phyloP scores from a whole-genome alignment of 2,113 vertebrate genomes.

The Crotophaga sulcirostris region DNA sequence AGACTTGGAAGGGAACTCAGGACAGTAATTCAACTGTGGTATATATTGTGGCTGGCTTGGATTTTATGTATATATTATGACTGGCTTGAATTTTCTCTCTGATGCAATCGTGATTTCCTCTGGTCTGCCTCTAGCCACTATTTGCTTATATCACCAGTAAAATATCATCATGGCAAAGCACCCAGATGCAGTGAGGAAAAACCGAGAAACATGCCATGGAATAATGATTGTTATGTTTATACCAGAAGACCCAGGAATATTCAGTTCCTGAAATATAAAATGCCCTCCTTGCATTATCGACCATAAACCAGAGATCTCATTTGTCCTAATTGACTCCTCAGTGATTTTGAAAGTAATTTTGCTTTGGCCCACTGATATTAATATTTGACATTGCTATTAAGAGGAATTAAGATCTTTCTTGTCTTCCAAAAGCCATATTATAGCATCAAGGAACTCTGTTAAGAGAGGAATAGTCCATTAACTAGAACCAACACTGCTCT shows the following conservation, averaged over 20 bases:
- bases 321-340: background rate
- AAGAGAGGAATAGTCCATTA: background rate
- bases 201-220: background rate
- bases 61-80: background rate
- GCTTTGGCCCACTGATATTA: background rate
- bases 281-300: fast-evolving
- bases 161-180: background rate
- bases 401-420: background rate
- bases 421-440: background rate
- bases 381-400: background rate
- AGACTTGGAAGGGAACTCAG: background rate
- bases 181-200: background rate
- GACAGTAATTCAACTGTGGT: background rate
- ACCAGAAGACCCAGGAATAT: background rate
- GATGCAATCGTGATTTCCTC: background rate
- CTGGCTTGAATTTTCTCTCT: background rate
- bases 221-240: background rate
- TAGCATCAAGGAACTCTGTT: background rate
- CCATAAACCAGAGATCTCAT: background rate
- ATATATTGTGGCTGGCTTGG: background rate
- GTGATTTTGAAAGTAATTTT: background rate
- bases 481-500: background rate
- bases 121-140: background rate
- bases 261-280: background rate
- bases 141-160: background rate